These are phyloP conservation scores for Eledone cirrhosa DNA, from an alignment of 2,888 invertebrate species.

Conservation along the genomic window DNA sequence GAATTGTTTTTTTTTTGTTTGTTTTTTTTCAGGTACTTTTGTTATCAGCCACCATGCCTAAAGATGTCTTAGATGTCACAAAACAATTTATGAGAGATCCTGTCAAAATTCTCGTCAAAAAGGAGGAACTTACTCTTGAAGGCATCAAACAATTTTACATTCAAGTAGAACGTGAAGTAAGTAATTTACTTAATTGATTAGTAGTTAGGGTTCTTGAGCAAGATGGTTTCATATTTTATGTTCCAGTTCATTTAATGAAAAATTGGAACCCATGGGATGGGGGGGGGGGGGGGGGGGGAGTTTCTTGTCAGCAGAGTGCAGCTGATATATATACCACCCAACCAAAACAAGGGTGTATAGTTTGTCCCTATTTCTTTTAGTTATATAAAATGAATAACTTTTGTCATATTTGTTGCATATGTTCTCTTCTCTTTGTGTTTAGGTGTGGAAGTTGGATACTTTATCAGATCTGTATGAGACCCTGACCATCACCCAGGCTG, in stretches of 20 bases:
- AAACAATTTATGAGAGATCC: constrained; percentile 97
- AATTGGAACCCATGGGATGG: too few species aligned
- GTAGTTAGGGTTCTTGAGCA: too few species aligned
- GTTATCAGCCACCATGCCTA: constrained; percentile 97
- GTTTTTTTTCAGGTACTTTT: constrained; percentile 77
- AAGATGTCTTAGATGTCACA: constrained; percentile 97
- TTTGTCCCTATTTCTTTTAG: too few species aligned
- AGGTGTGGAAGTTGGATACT: constrained; percentile 74
- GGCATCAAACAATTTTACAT: constrained; percentile 98
- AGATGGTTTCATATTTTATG: too few species aligned
- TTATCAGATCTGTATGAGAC: constrained; percentile 98
- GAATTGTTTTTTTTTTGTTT: not conserved
- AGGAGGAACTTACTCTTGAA: constrained; percentile 91
- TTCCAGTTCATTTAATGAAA: too few species aligned
- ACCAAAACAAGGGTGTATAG: too few species aligned
- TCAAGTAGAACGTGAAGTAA: constrained; percentile 46
- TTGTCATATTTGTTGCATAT: not conserved
- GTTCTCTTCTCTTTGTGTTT: constrained; percentile 14
- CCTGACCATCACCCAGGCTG: constrained; percentile 97
- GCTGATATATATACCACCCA: too few species aligned
- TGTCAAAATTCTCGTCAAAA: constrained; percentile 94
- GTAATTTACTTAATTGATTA: not conserved
- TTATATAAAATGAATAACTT: too few species aligned
- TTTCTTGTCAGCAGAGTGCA: too few species aligned
- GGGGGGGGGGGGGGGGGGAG: too few species aligned